phyloP scores from a whole-genome alignment of 2,888 invertebrate species.

The Pheosia gnoma region DNA sequence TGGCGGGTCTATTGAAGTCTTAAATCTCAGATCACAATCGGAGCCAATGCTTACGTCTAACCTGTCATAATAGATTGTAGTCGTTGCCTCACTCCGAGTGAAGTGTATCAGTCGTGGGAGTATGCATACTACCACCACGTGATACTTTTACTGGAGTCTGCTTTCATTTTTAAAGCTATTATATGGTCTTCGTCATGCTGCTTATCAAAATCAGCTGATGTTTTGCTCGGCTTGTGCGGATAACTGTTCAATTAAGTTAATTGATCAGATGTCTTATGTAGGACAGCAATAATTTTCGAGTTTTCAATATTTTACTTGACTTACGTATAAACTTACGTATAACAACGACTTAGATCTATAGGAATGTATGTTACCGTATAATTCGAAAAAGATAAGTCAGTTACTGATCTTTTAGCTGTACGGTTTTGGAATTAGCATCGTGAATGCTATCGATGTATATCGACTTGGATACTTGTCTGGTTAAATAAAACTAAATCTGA shows the following conservation, averaged over 20 bases:
- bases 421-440: not conserved
- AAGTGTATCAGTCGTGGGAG: constrained; percentile 6
- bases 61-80: constrained; percentile 17
- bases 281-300: not conserved
- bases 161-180: constrained; percentile 24
- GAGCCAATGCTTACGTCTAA: constrained; percentile 13
- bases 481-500: not conserved
- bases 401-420: no score
- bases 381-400: no score
- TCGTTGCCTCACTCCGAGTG: not conserved
- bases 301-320: no score
- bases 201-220: not conserved
- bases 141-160: constrained; percentile 8
- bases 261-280: not conserved
- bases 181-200: not conserved
- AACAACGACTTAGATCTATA: no score
- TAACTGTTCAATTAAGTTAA: not conserved
- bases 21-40: constrained; percentile 5
- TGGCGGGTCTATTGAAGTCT: constrained; percentile 2
- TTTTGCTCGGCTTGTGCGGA: not conserved
- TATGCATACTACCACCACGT: constrained; percentile 10
- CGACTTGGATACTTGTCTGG: not conserved
- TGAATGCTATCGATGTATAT: not conserved
- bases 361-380: no score
- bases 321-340: no score